These are phyloP conservation scores for Chirona hameri DNA, from an alignment of 2,888 invertebrate genomes.

Conservation along the genomic window DNA sequence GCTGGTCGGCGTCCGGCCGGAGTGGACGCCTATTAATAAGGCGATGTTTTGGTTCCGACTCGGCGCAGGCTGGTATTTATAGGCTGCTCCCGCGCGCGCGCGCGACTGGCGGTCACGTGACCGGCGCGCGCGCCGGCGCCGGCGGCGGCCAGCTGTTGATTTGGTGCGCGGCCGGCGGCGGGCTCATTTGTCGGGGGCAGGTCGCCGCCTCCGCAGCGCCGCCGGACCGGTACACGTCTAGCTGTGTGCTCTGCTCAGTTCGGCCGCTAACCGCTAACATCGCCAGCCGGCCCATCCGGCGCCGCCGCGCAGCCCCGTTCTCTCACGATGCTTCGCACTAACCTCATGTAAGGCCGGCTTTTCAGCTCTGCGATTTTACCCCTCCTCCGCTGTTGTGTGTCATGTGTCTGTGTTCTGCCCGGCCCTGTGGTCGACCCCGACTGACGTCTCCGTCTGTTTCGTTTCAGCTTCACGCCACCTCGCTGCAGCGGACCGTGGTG, in stretches of 20 bases:
- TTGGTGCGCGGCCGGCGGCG: not conserved
- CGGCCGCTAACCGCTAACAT: not conserved
- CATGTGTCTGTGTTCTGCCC: not conserved
- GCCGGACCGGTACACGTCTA: not conserved
- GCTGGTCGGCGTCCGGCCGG: not conserved
- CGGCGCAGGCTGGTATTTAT: not conserved
- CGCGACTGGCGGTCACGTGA: not conserved
- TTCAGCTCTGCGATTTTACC: not conserved
- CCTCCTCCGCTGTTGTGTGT: not conserved
- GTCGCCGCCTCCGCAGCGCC: not conserved
- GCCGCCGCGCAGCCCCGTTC: no score
- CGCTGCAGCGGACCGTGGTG: conserved; percentile 59
- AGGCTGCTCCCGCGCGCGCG: not conserved
- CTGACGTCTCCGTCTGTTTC: not conserved
- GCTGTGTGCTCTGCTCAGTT: not conserved
- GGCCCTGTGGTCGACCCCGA: not conserved
- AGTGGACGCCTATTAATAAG: not conserved
- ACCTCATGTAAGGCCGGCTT: not conserved
- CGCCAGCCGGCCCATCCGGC: not conserved
- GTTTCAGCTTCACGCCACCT: conserved; percentile 57
- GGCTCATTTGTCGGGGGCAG: not conserved
- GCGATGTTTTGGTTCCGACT: conserved; percentile 14
- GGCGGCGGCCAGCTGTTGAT: not conserved
- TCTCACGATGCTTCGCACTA: not conserved
- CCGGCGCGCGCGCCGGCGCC: not conserved